Conservation (phyloP, 1,140 invertebrate species). For the Chymomyza costata region DNA sequence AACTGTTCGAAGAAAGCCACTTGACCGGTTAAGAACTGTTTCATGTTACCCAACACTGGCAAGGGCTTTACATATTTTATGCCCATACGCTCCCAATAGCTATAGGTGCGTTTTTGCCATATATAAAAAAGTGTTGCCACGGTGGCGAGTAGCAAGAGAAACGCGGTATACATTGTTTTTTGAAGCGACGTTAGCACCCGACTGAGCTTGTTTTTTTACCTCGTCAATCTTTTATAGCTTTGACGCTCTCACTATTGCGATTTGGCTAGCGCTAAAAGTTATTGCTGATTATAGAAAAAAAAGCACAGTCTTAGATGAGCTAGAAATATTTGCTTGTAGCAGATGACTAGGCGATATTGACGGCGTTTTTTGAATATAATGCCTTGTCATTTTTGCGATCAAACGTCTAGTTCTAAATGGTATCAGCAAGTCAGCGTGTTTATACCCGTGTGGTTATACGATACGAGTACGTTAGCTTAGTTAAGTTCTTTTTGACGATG, state of each 20-base stretch:
- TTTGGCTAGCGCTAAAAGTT: too few relatives aligned
- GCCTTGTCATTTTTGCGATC: too few relatives aligned
- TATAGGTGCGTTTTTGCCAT: conserved; percentile 39
- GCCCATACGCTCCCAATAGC: conserved; percentile 72
- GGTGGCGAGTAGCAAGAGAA: conserved; percentile 33
- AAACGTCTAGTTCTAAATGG: too few relatives aligned
- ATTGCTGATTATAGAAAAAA: too few relatives aligned
- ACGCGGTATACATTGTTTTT: conserved; percentile 36
- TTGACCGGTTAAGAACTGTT: conserved; percentile 23
- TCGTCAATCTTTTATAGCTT: too few relatives aligned
- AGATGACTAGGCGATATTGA: conserved; percentile 1
- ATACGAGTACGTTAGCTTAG: too few relatives aligned
- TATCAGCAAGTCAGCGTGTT: too few relatives aligned
- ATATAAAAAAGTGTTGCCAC: conserved; percentile 36
- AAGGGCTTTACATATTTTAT: conserved; percentile 67
- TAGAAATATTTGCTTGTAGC: not conserved
- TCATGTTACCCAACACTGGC: conserved; percentile 66
- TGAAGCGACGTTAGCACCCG: not conserved
- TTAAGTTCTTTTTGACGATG: too few relatives aligned
- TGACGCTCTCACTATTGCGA: too few relatives aligned
- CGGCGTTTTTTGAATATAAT: too few relatives aligned
- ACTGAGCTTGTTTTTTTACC: conserved; percentile 14
- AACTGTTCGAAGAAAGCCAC: conserved; percentile 34
- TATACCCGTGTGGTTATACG: too few relatives aligned
- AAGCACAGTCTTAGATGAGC: not conserved